Base-by-base conservation (phyloP, 2,797 vertebrate species). In the Hemitrygon akajei region DNA sequence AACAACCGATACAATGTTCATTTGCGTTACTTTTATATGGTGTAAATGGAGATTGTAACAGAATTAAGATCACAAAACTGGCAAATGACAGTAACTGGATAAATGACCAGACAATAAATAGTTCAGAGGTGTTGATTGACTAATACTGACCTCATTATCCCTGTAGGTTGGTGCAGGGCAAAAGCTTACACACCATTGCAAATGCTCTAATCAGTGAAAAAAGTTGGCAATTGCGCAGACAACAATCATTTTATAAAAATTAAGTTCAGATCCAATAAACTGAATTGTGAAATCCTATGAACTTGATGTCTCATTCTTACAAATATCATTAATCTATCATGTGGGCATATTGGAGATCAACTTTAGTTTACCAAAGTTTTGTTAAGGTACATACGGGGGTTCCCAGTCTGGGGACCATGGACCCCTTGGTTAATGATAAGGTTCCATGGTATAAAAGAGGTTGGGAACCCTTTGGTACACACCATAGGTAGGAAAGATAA, bases 261-360 rank as follows among this genome's bases (percentile, higher is more conserved):
- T 47, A 86, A 86, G 58, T 86, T 60, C 82, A 86, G 30, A 25
- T 60, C 27, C 4, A 87, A 87, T 30, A 87, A 63, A 3, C 84
- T 87, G 84, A 86, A 86, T 76, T 76, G 84, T 18, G 9, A 87
- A 63, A 16, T 87, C 84, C 84, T n/a, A 1, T 87, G 58, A 87
- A 18, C 16, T 12, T 87, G 16, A 7, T 63, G 27, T 25, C 58
- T 87, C 84, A 87, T 30, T 87, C 4, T 63, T 87, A n/a, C 60
- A 87, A 87, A 63, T 63, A n/a, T 30, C n/a, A n/a, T 4, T 16
- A 12, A 14, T 60, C 56, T 60, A 12, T 27, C 58, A 86, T 30
- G 56, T 86, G 1, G 56, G 58, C 25, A 63, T 6, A 6, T 11
- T 63, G 14, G 56, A 63, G 84, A 7, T 87, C 84, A 87, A 63